phyloP scores from a whole-genome alignment of 2,113 vertebrate genomes.

The Lates calcarifer region DNA sequence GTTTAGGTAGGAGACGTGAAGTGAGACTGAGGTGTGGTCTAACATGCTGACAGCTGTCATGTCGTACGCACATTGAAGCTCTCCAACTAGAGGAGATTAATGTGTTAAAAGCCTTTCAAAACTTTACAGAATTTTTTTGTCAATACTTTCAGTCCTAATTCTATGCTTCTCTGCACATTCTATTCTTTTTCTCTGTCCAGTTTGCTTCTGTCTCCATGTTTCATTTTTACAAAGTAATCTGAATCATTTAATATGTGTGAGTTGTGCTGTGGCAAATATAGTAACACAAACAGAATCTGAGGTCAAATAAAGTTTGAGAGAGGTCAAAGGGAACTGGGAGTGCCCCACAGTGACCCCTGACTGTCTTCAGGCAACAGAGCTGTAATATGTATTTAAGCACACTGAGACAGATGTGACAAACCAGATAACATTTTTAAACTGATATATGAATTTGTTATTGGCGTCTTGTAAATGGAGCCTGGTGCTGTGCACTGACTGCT shows the following conservation, averaged over 20 bases:
- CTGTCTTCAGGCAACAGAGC: neutral
- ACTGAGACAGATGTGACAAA: neutral
- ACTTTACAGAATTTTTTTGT: neutral
- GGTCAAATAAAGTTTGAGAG: neutral
- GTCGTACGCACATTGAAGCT: neutral
- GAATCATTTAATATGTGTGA: neutral
- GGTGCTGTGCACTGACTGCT: no score
- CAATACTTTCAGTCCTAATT: neutral
- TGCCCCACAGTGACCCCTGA: neutral
- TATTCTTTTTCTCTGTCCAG: neutral
- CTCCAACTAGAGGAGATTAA: neutral
- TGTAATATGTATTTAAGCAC: neutral
- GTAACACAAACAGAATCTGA: neutral
- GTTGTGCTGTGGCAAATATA: neutral
- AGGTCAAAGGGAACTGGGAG: neutral
- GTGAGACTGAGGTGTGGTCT: slow-evolving; percentile 17
- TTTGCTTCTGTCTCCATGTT: neutral
- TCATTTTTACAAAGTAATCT: neutral
- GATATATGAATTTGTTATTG: neutral
- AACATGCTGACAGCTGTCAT: slow-evolving; percentile 10
- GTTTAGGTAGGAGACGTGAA: slow-evolving; percentile 22
- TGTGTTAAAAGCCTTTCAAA: neutral
- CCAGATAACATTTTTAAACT: neutral
- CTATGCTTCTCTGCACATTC: neutral
- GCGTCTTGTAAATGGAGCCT: neutral